These are phyloP conservation scores for Tetranychus piercei DNA, from an alignment of 2,888 invertebrate genomes.

Conservation along the genomic window DNA sequence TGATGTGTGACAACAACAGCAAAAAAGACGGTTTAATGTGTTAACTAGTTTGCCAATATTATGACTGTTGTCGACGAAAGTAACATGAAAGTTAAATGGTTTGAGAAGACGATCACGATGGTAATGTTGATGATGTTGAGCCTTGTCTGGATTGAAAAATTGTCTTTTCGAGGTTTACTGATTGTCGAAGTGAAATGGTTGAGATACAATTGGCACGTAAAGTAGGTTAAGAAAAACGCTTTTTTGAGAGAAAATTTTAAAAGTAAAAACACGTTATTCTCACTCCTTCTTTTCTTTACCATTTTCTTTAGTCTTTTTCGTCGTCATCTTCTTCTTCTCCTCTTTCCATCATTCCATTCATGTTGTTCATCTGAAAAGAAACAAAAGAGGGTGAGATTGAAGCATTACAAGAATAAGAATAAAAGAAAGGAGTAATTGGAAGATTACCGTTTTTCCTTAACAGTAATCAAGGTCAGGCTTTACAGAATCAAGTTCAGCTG, in stretches of 20 bases:
- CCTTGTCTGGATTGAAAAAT: not conserved
- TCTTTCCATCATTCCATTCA: not conserved
- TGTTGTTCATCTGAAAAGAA: not conserved
- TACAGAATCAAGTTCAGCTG: not conserved
- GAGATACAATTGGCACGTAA: slow-evolving; percentile 1
- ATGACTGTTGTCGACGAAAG: not conserved
- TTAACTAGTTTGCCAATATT: not conserved
- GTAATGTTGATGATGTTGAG: not conserved
- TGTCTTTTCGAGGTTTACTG: not conserved
- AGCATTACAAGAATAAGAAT: not conserved
- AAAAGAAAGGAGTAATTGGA: not conserved
- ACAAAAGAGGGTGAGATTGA: not conserved
- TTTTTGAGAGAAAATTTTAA: not conserved
- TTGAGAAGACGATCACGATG: not conserved
- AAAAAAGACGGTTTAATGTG: not conserved
- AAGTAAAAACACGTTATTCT: slow-evolving; percentile 1
- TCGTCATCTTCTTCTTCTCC: too few relatives aligned
- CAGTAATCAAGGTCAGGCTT: not conserved
- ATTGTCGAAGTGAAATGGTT: not conserved
- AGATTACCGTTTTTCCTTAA: slow-evolving; percentile 1
- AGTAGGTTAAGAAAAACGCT: not conserved
- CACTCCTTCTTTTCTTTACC: not conserved
- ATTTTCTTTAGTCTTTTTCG: too few relatives aligned
- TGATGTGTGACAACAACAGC: not conserved
- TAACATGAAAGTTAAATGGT: slow-evolving; percentile 1